These are phyloP conservation scores for Sparus aurata DNA, from an alignment of 2,797 vertebrate genomes.

Conservation along the genomic window DNA sequence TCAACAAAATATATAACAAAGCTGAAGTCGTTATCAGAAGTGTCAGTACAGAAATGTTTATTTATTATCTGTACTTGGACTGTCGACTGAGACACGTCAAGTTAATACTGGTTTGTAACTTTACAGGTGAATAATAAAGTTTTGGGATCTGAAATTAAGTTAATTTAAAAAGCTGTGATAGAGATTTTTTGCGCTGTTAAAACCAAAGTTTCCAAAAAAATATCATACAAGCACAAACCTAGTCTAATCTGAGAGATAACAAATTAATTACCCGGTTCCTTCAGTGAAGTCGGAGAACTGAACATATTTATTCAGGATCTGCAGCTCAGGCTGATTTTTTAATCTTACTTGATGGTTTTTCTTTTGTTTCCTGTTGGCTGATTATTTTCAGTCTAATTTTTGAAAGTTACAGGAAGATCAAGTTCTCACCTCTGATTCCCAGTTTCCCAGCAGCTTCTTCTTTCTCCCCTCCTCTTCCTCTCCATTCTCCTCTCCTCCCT, in stretches of 20 bases:
- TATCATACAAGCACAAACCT: neutral
- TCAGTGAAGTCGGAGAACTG: neutral
- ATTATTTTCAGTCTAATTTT: neutral
- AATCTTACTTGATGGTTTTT: neutral
- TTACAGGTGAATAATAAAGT: neutral
- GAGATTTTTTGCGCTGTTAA: neutral
- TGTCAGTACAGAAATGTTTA: too few species aligned
- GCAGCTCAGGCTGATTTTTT: neutral
- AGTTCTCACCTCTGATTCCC: conserved; percentile 69
- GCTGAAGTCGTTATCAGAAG: too few species aligned
- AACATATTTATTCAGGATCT: neutral
- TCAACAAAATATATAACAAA: too few species aligned
- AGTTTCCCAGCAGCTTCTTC: conserved; percentile 19
- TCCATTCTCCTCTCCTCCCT: neutral
- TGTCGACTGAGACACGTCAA: too few species aligned
- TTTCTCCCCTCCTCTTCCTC: conserved; percentile 19
- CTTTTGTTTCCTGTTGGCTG: neutral
- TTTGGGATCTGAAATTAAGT: neutral
- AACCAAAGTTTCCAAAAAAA: neutral
- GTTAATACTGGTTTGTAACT: neutral
- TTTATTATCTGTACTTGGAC: neutral
- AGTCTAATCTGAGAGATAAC: neutral
- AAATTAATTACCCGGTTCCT: neutral
- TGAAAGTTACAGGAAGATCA: neutral
- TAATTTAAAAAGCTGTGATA: neutral